phyloP scores from a whole-genome alignment of 2,888 invertebrate species.

The Drosophila hamatofila region DNA sequence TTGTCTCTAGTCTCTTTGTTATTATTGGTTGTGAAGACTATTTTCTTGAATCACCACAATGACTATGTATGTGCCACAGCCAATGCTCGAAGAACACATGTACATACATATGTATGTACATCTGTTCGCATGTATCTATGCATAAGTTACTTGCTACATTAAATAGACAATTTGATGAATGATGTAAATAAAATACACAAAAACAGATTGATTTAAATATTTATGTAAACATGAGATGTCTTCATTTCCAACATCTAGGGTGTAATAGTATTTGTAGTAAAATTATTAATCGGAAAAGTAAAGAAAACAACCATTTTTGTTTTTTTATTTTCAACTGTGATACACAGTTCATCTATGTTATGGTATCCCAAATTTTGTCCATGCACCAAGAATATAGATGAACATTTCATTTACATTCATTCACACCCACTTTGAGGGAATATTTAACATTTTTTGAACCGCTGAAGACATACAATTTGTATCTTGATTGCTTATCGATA shows the following conservation, averaged over 20 bases:
- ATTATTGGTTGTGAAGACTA: slow-evolving; percentile 4
- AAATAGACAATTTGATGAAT: neutral
- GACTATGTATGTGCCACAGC: slow-evolving; percentile 2
- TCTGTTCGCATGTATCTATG: neutral
- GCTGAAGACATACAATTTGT: neutral
- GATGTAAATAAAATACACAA: neutral
- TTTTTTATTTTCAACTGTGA: no score
- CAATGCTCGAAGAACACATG: neutral
- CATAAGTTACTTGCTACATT: neutral
- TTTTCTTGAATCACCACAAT: slow-evolving; percentile 8
- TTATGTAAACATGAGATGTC: no score
- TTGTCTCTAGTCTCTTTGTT: slow-evolving; percentile 3
- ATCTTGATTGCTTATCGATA: neutral
- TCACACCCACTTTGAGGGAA: neutral
- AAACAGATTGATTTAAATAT: neutral
- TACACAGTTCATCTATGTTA: no score
- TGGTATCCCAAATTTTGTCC: neutral
- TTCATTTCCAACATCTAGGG: no score
- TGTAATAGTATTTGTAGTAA: no score
- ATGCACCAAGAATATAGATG: neutral
- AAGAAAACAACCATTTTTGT: no score
- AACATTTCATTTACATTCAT: neutral
- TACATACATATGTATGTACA: neutral
- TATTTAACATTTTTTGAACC: neutral
- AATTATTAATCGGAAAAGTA: no score